Evolutionary conservation across 2,797 vertebrate species (phyloP), one percentile per base, ranked within the genome.

Genomic region (Decapterus maruadsi): DNA sequence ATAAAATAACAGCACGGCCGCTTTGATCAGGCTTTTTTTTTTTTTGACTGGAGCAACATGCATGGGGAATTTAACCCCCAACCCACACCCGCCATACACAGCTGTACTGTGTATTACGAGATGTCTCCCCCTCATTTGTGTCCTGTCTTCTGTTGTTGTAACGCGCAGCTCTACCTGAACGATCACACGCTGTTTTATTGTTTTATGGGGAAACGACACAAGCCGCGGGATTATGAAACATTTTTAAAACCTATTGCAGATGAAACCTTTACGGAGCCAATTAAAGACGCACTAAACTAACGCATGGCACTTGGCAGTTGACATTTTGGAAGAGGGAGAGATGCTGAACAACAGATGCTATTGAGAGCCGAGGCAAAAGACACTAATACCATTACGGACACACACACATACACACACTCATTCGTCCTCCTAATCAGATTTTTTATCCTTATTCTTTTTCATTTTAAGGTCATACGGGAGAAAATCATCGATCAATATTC

Each of bases 231-330:
- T 34, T 65, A 20, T 63, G 72, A 71, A 72, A 79, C 67, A 65
- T 82, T 78, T 70, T 59, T 6, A 71, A 55, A 62, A 61, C 50
- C 66, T 26, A 63, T 84, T 74, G 78, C 67, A 80, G 57, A 59
- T 72, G 59, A 70, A 89, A 83, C 78, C 78, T 80, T 85, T 79
- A 59, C 77, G 36, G 48, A 68, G 59, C 77, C 79, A 85, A 83
- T 87, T 83, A 82, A 79, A 88, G 58, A 64, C 75, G 61, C 56
- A 61, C 74, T 42, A 72, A 80, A 86, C 75, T 75, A 88, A 85
- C 64, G 56, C 66, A 26, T 5, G 54, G 76, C 58, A 26, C 48
- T 68, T 71, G 72, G 71, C 80, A 83, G 76, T 78, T 89, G 86
- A 88, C 87, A 87, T 89, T 87, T 89, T 80, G 75, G 65, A 72